phyloP scores from a whole-genome alignment of 2,888 invertebrate genomes.

The Diarsia brunnea region DNA sequence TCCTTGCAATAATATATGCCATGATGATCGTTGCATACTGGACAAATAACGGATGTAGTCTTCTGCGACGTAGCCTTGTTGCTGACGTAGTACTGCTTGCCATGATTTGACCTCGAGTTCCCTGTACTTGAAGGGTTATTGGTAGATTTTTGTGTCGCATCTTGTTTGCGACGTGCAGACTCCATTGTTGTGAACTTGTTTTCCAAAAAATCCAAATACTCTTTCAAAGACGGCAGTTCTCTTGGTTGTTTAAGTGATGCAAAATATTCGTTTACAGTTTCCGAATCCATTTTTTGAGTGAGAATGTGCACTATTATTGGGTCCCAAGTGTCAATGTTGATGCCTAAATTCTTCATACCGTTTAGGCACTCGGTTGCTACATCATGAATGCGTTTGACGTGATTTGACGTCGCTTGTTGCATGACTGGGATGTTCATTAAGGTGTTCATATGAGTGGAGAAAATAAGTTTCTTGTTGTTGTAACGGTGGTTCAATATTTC shows the following conservation, averaged over 20 bases:
- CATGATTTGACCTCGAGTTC: neutral
- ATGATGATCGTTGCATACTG: neutral
- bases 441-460: too few relatives aligned
- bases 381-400: too few relatives aligned
- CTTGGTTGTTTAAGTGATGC: neutral
- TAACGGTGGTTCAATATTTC: too few relatives aligned
- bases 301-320: neutral
- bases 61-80: slow-evolving; percentile 3
- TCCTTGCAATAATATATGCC: neutral
- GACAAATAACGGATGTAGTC: neutral
- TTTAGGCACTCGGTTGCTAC: neutral
- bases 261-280: neutral
- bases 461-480: too few relatives aligned
- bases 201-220: neutral
- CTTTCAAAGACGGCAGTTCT: neutral
- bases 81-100: slow-evolving; percentile 4
- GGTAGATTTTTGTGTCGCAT: slow-evolving; percentile 2
- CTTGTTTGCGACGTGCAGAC: slow-evolving; percentile 2
- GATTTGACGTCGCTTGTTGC: too few relatives aligned
- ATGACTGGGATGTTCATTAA: too few relatives aligned
- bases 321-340: neutral
- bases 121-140: neutral
- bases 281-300: neutral
- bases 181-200: slow-evolving; percentile 1
- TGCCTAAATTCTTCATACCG: neutral